These are phyloP conservation scores for Chauna torquata DNA, from an alignment of 2,113 vertebrate species.

Conservation along the genomic window DNA sequence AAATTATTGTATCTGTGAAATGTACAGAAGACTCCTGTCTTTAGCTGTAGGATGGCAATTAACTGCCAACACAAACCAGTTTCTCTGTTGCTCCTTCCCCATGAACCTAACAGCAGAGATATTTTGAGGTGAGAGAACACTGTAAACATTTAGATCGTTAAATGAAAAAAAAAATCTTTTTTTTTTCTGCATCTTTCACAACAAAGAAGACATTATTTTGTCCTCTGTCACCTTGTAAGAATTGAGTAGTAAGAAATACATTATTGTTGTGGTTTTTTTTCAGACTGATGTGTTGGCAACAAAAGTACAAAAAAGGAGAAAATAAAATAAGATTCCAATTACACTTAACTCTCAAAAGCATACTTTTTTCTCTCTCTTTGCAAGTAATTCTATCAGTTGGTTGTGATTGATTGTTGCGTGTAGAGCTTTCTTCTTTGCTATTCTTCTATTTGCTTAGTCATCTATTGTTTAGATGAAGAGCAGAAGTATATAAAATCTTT, in stretches of 20 bases:
- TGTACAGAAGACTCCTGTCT: background rate
- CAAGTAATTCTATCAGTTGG: background rate
- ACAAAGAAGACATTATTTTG: background rate
- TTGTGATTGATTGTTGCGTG: background rate
- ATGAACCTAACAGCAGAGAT: background rate
- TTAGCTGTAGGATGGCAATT: background rate
- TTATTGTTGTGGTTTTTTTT: background rate
- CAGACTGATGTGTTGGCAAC: background rate
- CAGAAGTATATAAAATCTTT: background rate
- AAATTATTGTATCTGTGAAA: background rate
- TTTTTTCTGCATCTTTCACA: background rate
- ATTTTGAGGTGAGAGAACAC: background rate
- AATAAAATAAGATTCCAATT: background rate
- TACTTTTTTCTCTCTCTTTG: background rate
- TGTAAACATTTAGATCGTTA: background rate
- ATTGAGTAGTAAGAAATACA: background rate
- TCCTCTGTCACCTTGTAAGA: background rate
- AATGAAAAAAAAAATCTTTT: background rate
- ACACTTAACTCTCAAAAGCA: background rate
- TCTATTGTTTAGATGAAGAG: background rate
- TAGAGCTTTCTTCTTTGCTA: background rate
- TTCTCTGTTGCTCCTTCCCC: background rate
- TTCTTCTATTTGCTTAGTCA: no score
- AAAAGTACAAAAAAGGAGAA: background rate
- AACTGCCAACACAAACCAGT: background rate